These are phyloP conservation scores for Isaurus tuberculatus DNA, from an alignment of 92 coral and sea anemone species.

Conservation along the genomic window DNA sequence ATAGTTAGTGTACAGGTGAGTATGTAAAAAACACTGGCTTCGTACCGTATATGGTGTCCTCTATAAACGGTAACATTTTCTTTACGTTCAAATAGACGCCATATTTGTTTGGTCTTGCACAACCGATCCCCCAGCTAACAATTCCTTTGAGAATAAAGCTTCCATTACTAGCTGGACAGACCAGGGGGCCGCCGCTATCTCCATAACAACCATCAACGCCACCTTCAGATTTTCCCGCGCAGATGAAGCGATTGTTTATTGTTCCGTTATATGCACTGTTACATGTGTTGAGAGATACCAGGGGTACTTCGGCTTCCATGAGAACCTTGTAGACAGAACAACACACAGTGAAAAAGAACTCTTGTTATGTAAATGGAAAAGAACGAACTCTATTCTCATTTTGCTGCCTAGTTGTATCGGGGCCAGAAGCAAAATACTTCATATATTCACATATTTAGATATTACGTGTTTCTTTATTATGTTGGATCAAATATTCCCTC, in stretches of 20 bases:
- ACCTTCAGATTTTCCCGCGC: constrained; percentile 83
- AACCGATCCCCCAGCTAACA: constrained; percentile 93
- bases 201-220: constrained; percentile 79
- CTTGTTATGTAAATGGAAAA: too few relatives aligned
- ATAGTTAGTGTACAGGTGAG: too few relatives aligned
- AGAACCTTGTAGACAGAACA: constrained; percentile 53
- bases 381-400: too few relatives aligned
- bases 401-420: too few relatives aligned
- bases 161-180: constrained; percentile 77
- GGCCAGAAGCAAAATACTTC: too few relatives aligned
- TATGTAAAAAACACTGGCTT: not conserved
- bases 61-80: constrained; percentile 79
- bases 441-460: too few relatives aligned
- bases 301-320: constrained; percentile 70
- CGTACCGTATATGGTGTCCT: constrained; percentile 67
- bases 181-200: constrained; percentile 91
- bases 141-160: constrained; percentile 81
- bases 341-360: too few relatives aligned
- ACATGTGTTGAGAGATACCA: constrained; percentile 62
- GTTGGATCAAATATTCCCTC: too few relatives aligned
- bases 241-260: constrained; percentile 59
- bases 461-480: too few relatives aligned
- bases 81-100: constrained; percentile 92
- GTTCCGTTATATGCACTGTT: constrained; percentile 66
- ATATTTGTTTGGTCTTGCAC: constrained; percentile 90